phyloP scores from a whole-genome alignment of 2,888 invertebrate genomes.

The Zele albiditarsus region DNA sequence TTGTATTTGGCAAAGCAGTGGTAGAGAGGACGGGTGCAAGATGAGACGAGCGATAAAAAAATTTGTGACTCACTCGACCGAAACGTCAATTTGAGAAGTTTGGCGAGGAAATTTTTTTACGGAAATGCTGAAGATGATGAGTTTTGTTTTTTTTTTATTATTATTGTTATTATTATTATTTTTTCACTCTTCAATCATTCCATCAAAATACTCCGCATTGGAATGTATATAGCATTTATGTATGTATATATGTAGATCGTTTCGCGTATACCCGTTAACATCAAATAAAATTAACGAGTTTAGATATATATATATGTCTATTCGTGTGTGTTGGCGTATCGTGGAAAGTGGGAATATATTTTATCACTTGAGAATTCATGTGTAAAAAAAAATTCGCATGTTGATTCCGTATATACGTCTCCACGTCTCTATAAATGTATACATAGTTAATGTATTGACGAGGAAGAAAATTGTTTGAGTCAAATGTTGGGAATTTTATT shows the following conservation, averaged over 20 bases:
- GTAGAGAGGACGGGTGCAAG: constrained; percentile 13
- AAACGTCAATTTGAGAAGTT: constrained; percentile 41
- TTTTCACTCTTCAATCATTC: constrained; percentile 6
- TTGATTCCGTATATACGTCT: neutral
- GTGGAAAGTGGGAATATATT: constrained; percentile 12
- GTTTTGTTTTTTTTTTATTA: neutral
- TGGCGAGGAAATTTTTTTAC: constrained; percentile 39
- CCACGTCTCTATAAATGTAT: neutral
- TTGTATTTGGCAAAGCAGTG: neutral
- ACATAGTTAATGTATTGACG: neutral
- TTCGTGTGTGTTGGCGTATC: neutral
- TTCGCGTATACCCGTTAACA: neutral
- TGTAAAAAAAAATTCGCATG: neutral
- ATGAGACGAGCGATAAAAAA: constrained; percentile 33
- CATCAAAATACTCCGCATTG: neutral
- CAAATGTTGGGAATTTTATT: too few relatives aligned
- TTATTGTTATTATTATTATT: neutral
- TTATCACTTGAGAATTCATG: neutral
- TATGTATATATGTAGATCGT: neutral
- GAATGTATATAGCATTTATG: neutral
- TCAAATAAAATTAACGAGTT: constrained; percentile 31
- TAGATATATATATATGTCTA: neutral
- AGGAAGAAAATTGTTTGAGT: too few relatives aligned
- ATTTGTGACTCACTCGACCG: constrained; percentile 32
- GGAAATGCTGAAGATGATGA: constrained; percentile 34